Evolutionary conservation across 2,888 invertebrate genomes (phyloP), one percentile per base, ranked within the genome.

Genomic region (Ectobius pallidus): DNA sequence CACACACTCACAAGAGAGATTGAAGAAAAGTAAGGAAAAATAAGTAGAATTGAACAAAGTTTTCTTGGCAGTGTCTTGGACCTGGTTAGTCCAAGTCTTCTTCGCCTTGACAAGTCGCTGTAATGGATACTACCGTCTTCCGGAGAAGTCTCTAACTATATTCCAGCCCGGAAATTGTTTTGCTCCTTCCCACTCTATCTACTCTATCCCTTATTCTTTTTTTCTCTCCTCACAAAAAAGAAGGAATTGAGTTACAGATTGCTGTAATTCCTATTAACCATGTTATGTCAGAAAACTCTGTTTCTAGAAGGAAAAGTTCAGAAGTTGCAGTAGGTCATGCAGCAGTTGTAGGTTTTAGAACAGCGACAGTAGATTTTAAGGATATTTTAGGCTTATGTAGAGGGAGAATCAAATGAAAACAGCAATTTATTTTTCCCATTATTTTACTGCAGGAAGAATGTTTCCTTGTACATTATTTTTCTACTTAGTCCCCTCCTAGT

Each of bases 101-200:
- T n/a, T n/a, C n/a, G n/a, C 34, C 11, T 11, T 34, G 34, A 7
- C 6, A 11, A 7, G 34, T 34, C 11, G 30, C 58, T 58, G 58
- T 58, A 58, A 58, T 58, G 58, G 58, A 58, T 30, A 30, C 58
- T 58, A 30, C 58, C 30, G n/a, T 58, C 16, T 58, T 30, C 58
- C 58, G 32, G 30, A 58, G 32, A 58, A 58, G 58, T 58, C 30
- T 25, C 52, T 58, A 58, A 58, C 30, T 30, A 58, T n/a, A n/a
- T 58, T 58, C 30, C 27, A 58, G 3, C 6, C 58, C 58, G 58
- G 58, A 58, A 58, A 58, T 30, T 58, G 58, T 58, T 58, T 58
- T 7, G 6, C 25, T 49, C 46, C 14, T 14, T 3, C 46, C 46
- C n/a, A n/a, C 46, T 16, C 16, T 3, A 46, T 18, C 46, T 18